Conservation (phyloP, 1,140 invertebrate genomes). For the Nephila pilipes region DNA sequence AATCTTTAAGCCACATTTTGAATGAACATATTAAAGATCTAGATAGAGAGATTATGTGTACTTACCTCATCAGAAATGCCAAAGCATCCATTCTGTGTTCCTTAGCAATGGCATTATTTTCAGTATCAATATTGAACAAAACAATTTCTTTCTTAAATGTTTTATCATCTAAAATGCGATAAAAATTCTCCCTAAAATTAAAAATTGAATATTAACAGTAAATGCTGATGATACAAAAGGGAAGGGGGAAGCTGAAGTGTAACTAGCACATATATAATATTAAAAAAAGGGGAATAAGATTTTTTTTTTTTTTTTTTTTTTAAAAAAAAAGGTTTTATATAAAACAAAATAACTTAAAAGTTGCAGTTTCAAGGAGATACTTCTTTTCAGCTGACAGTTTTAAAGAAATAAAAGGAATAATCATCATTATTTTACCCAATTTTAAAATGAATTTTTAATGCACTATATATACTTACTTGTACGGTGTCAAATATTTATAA, state of each 20-base stretch:
- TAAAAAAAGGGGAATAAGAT: neutral
- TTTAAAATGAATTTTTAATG: neutral
- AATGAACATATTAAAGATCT: too few relatives aligned
- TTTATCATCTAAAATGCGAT: constrained; percentile 91
- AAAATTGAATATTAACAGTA: neutral
- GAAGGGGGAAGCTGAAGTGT: neutral
- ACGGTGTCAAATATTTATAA: constrained; percentile 88
- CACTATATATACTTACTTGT: constrained; percentile 83
- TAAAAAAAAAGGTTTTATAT: neutral
- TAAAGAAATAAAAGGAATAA: too few relatives aligned
- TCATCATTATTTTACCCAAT: too few relatives aligned
- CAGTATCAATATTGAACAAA: constrained; percentile 88
- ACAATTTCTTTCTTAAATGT: constrained; percentile 92
- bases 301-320: too few relatives aligned
- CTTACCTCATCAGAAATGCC: constrained; percentile 88
- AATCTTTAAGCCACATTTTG: too few relatives aligned
- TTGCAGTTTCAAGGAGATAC: too few relatives aligned
- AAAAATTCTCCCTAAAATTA: constrained; percentile 84
- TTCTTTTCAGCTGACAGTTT: too few relatives aligned
- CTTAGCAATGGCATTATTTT: constrained; percentile 85
- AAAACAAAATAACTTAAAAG: neutral
- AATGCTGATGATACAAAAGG: neutral
- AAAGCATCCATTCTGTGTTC: constrained; percentile 89
- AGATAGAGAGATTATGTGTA: too few relatives aligned
- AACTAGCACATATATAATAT: neutral